Base-by-base conservation (phyloP, 2,113 vertebrate species). In the Pangasianodon hypophthalmus region DNA sequence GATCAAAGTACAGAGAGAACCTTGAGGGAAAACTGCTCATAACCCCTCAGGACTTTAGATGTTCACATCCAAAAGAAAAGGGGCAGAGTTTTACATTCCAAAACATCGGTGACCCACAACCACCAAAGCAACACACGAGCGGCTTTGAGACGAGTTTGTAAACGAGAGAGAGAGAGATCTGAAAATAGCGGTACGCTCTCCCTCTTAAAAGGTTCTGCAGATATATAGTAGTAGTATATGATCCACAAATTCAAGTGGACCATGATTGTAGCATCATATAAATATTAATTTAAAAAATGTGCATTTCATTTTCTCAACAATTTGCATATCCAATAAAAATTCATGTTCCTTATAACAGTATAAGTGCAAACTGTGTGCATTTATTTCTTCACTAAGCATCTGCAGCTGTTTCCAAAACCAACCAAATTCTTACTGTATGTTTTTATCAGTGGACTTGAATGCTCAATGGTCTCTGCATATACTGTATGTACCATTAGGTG, bases 1-100 rank as follows among this genome's bases (percentile, higher is more conserved):
- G 82, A 84, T 84, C 82, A 84, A 84, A 84, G 54, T 8, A 60
- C 81, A 44, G 32, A 84, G 18, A 84, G 18, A 84, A 11, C 13
- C 9, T 26, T 60, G 37, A 60, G 54, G 82, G 56, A 60, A 84
- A 84, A 62, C 82, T 84, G 82, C 19, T 44, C 37, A 26, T 37
- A 60, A 60, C 8, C 37, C 81, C 24, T 5, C 54, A 44, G 56
- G 82, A 2, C 21, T 44, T 84, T 60, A 56, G 32, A 83, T 83
- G 56, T 44, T 84, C 21, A 13, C 56, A 60, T 62, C 26, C 82
- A 60, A 84, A 19, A 62, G 56, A 62, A 60, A 44, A 60, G 32
- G 19, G 8, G 32, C 3, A 58, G 44, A 44, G 37, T 26, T 84
- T 84, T 13, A 50, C 26, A 16, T 80, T 54, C 29, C 79, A 54